Evolutionary conservation across 2,888 invertebrate species (phyloP), one percentile per base, ranked within the genome.

Genomic region (Cheilosia grossa): DNA sequence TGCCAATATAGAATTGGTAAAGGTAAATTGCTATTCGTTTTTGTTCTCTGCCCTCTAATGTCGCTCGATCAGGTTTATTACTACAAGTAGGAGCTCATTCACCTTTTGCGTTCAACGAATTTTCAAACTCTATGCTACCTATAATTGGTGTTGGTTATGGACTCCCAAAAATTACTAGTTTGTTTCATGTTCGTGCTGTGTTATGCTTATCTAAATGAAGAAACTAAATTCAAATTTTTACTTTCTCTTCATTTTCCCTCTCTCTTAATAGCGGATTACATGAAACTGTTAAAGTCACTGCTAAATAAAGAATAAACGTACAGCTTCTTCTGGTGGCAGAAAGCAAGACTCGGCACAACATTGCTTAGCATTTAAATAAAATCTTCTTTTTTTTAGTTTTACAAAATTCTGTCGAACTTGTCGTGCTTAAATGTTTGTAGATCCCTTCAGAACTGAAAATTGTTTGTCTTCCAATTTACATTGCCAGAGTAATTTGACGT

Each of bases 261-360:
- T 42, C 67, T 30, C 30, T 21, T 21, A 30, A 69, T 69, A 77
- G 42, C 69, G 30, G 69, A 61, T 15, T 42, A 15, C 69, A 61
- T 44, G 59, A 33, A 17, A 59, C 19, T 69, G 33, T 53, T 77
- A 59, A 69, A 33, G 69, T 21, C 59, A 27, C 27, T 61, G 19
- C 69, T 69, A 69, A 61, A 61, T 69, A 77, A 61, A 30, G 61
- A 77, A 54, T 72, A 33, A 56, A 51, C 10, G 10, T 15, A 13
- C 24, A 13, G 19, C 19, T 15, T 51, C 24, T 13, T 51, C 24
- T 13, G 51, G 51, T 51, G 51, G 24, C 13, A 51, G 13, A 24
- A 44, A 44, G 44, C 17, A 44, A 44, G 9, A 44, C 9, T 17
- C 15, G 24, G 15, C 21, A 24, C 13, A 51, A 13, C 2, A 4